Percentiles rank a stretch among this genome's conserved stretches.
Evolutionary conservation across 1,140 invertebrate species (phyloP).

Genomic region (Dreissena polymorpha): DNA sequence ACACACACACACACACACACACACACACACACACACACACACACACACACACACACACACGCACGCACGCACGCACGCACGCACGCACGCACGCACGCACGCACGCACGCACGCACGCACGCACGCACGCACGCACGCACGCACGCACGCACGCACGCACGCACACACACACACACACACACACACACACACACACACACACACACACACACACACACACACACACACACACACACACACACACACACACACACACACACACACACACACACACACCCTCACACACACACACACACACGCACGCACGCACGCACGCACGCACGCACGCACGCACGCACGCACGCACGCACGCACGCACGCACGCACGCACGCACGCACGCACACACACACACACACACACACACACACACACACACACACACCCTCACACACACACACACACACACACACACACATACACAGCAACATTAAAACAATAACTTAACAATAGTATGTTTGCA

Average conservation of each 20-base stretch:
- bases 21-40: slow-evolving; percentile 6
- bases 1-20: slow-evolving; percentile 6
- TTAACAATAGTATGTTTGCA: too few species aligned
- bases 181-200: slow-evolving; percentile 6
- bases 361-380: too few species aligned
- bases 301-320: slow-evolving; percentile 6
- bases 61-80: slow-evolving; percentile 6
- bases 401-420: too few species aligned
- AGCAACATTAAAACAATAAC: too few species aligned
- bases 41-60: slow-evolving; percentile 6
- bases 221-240: slow-evolving; percentile 6
- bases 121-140: slow-evolving; percentile 6
- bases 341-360: slow-evolving; percentile 6
- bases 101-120: slow-evolving; percentile 6
- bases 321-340: slow-evolving; percentile 6
- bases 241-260: slow-evolving; percentile 6
- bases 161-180: slow-evolving; percentile 6
- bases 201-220: slow-evolving; percentile 6
- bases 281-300: slow-evolving; percentile 6
- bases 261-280: too few species aligned
- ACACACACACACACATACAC: too few species aligned
- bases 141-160: slow-evolving; percentile 6
- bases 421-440: too few species aligned
- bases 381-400: too few species aligned
- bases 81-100: slow-evolving; percentile 6